A percentile compares a stretch with the other conserved stretches of the same genome.
phyloP scores from a whole-genome alignment of 2,113 vertebrate genomes.

The Lepus timidus region DNA sequence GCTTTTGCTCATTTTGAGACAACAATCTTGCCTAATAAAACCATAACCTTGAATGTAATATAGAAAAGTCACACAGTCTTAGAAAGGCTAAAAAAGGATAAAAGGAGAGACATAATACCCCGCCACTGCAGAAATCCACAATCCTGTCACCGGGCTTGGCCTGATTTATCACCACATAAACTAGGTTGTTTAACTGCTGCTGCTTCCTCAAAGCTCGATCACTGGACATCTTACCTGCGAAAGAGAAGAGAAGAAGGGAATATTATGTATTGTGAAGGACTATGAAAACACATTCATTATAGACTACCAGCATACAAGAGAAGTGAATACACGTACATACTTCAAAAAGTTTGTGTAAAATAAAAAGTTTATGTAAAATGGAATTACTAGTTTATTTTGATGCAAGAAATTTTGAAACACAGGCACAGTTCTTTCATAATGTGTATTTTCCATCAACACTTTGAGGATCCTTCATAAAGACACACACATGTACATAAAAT shows the following conservation, averaged over 20 bases:
- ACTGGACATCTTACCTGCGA: constrained; percentile 95
- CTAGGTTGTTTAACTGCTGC: constrained; percentile 97
- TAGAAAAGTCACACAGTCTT: neutral
- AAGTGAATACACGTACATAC: neutral
- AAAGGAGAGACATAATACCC: constrained; percentile 88
- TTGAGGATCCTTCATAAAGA: no score
- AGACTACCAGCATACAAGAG: neutral
- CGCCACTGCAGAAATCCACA: constrained; percentile 99
- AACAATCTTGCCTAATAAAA: neutral
- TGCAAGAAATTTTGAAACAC: no score
- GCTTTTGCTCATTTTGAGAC: constrained; percentile 5
- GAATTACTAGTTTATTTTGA: no score
- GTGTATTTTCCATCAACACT: no score
- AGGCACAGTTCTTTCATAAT: neutral
- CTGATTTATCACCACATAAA: constrained; percentile 91
- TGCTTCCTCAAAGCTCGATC: constrained; percentile 94
- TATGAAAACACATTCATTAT: neutral
- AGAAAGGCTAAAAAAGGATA: neutral
- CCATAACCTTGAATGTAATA: neutral
- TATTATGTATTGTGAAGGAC: neutral
- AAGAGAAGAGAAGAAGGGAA: constrained; percentile 75
- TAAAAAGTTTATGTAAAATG: no score
- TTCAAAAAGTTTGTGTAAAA: no score
- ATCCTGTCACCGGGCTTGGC: constrained; percentile 92
- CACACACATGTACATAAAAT: neutral